Percentiles rank a stretch among this genome's conserved stretches.
Evolutionary conservation across 2,888 invertebrate genomes (phyloP).

Genomic region (Resseliella maxima): DNA sequence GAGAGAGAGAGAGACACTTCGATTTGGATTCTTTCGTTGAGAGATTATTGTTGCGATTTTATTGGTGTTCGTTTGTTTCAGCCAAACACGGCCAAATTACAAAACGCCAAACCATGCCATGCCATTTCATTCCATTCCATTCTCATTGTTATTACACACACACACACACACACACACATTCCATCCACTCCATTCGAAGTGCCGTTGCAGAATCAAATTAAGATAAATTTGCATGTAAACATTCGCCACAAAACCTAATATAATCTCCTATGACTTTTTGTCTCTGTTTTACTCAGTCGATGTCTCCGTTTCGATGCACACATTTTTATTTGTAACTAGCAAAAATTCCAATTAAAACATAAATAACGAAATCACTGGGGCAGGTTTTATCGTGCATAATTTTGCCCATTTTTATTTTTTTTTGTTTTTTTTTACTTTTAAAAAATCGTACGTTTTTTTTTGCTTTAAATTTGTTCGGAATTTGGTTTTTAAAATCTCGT

Average conservation of each 20-base stretch:
- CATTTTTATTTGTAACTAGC: background rate
- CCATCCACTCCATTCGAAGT: background rate
- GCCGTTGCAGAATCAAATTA: conserved; percentile 17
- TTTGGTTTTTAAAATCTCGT: background rate
- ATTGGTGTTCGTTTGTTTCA: background rate
- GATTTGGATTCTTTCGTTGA: background rate
- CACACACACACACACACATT: background rate
- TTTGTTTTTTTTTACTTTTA: too few relatives aligned
- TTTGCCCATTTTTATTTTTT: too few relatives aligned
- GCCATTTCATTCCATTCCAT: too few relatives aligned
- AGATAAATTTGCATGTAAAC: conserved; percentile 29
- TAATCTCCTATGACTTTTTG: too few relatives aligned
- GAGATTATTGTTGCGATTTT: background rate
- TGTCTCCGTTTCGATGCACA: background rate
- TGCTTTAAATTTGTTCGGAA: background rate
- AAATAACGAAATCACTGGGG: conserved; percentile 27
- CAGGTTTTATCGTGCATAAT: background rate
- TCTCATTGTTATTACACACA: too few relatives aligned
- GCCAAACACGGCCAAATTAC: background rate
- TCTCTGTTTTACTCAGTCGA: background rate
- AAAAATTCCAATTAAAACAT: conserved; percentile 29
- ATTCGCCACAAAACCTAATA: background rate
- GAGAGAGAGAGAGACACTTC: too few relatives aligned
- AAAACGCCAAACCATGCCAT: too few relatives aligned
- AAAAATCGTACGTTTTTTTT: background rate